Evolutionary conservation across 2,113 vertebrate genomes (phyloP), one percentile per base, ranked within the genome.

Genomic region (Motacilla alba): DNA sequence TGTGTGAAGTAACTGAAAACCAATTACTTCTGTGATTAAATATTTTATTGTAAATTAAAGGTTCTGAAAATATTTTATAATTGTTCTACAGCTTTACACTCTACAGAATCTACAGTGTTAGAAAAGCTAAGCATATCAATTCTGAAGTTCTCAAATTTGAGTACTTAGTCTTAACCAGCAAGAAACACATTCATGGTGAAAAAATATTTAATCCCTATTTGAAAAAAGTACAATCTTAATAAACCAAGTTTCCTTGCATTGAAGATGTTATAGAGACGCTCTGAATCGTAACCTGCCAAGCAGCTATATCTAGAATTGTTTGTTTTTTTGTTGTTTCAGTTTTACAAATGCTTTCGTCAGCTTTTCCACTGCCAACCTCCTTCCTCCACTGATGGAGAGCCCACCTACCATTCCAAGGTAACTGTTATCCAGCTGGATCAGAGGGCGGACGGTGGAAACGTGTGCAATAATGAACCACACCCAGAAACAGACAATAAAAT

Each of bases 301-400:
- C 26, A 87, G 59, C 73, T 79, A 16, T 16, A 11, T 64, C 39
- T 68, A 68, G 31, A 94, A 92, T 77, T 87, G 39, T 28, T 90
- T 91, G 43, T 2, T 35, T 55, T 52, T 80, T 66, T 94, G n/a
- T 60, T 83, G 67, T 92, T 94, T 75, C 94, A 98, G 98, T 98
- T 98, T 96, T 98, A 98, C 97, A 98, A 96, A 95, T 99, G 98
- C 94, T 99, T 98, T 97, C 96, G 98, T 68, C 94, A 96, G 73
- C 95, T 98, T 85, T 98, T 98, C 88, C 97, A 96, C 76, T 98
- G 98, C 63, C 72, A 97, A 4, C 56, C 83, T 86, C 89, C 93
- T 94, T 94, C 90, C 17, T 62, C 66, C 15, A 70, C 88, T 52
- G 97, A 96, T 4, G 95, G 95, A 55, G 88, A 97, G 83, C 98